phyloP scores from a whole-genome alignment of 2,113 vertebrate genomes.

The Corapipo altera region DNA sequence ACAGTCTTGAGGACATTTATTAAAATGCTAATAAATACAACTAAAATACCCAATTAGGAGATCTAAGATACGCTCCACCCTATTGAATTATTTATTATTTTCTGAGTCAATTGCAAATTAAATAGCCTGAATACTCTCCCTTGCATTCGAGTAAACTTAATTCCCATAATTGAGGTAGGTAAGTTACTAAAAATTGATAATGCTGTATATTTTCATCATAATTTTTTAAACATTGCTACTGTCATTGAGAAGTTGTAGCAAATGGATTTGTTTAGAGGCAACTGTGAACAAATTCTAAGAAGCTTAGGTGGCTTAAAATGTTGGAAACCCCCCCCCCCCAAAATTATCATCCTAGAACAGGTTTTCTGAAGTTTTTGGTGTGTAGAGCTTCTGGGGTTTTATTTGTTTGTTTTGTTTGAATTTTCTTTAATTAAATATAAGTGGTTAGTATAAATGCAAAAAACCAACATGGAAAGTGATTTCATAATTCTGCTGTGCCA shows the following conservation, averaged over 20 bases:
- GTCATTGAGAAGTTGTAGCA: not conserved
- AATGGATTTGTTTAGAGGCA: not conserved
- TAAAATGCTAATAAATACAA: not conserved
- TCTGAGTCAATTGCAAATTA: not conserved
- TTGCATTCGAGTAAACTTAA: not conserved
- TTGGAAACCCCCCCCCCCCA: accelerated
- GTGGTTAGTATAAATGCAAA: not conserved
- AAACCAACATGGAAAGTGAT: not conserved
- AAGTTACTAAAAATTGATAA: not conserved
- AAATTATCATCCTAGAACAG: not conserved
- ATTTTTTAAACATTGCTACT: not conserved
- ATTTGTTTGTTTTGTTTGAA: not conserved
- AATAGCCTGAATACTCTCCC: not conserved
- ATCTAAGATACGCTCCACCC: not conserved
- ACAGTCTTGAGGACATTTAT: not conserved
- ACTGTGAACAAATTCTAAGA: not conserved
- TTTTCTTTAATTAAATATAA: not conserved
- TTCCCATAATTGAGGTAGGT: not conserved
- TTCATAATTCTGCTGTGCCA: not conserved
- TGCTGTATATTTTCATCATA: not conserved
- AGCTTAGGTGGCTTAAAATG: not conserved
- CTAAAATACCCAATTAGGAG: not conserved
- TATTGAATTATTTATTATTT: not conserved
- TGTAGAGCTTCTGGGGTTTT: not conserved
- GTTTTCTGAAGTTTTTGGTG: not conserved